Conservation (phyloP, 2,888 invertebrate genomes). For the Caradrina clavipalpis region DNA sequence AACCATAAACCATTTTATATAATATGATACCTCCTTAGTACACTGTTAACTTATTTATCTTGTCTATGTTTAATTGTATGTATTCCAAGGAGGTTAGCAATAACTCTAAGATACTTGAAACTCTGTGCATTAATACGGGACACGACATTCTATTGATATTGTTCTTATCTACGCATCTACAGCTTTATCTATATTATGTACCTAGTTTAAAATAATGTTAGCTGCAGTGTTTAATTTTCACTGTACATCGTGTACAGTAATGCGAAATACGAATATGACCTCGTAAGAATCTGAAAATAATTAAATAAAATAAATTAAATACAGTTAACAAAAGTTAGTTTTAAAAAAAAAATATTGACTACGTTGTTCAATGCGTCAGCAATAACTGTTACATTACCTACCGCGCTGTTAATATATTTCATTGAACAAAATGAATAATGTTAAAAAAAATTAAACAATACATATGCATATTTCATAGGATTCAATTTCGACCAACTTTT, state of each 20-base stretch:
- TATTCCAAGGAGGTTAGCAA: constrained; percentile 43
- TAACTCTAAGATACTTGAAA: constrained; percentile 41
- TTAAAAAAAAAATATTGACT: not conserved
- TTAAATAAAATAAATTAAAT: constrained; percentile 15
- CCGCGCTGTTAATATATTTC: not conserved
- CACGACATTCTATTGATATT: constrained; percentile 38
- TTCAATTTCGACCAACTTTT: constrained; percentile 16
- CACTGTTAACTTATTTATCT: constrained; percentile 13
- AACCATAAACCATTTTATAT: not conserved
- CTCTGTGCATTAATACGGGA: constrained; percentile 40
- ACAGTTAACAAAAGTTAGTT: too few relatives aligned
- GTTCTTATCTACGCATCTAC: constrained; percentile 51
- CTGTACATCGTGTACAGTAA: constrained; percentile 88
- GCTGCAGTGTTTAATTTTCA: constrained; percentile 67
- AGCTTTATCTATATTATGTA: constrained; percentile 45
- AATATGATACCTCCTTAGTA: constrained; percentile 16
- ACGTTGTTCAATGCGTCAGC: not conserved
- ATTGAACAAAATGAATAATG: not conserved
- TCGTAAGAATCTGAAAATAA: constrained; percentile 84
- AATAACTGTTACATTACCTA: not conserved
- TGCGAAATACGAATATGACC: constrained; percentile 87
- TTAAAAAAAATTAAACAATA: too few relatives aligned
- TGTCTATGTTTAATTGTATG: constrained; percentile 30
- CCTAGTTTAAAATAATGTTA: constrained; percentile 36
- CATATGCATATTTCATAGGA: not conserved